Percentiles rank a stretch among this genome's conserved stretches.
Evolutionary conservation across 2,888 invertebrate genomes (phyloP).

Genomic region (Lysandra bellargus): DNA sequence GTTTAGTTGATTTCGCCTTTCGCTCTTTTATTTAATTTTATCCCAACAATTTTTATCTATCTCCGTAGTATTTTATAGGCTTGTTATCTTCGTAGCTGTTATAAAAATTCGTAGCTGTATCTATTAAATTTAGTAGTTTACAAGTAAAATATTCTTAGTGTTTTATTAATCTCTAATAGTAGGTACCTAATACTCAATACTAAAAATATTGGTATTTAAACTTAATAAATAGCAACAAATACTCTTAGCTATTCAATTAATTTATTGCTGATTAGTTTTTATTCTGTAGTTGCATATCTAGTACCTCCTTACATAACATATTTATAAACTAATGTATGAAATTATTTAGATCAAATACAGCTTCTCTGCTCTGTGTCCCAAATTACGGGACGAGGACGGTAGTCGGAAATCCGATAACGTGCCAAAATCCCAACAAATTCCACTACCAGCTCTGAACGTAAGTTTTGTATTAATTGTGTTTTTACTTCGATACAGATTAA

Average conservation of each 20-base stretch:
- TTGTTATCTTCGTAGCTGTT: not conserved
- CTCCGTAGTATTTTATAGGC: not conserved
- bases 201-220: not conserved
- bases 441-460: slow-evolving; percentile 89
- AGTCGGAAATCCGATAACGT: slow-evolving; percentile 80
- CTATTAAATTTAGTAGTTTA: not conserved
- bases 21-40: not conserved
- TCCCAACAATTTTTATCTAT: not conserved
- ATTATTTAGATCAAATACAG: slow-evolving; percentile 86
- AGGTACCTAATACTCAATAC: not conserved
- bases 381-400: slow-evolving; percentile 82
- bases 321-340: slow-evolving; percentile 38
- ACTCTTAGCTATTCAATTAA: not conserved
- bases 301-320: not conserved
- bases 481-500: slow-evolving; percentile 78
- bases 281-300: not conserved
- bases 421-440: slow-evolving; percentile 81
- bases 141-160: not conserved
- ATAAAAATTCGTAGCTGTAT: not conserved
- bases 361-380: slow-evolving; percentile 85
- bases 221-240: not conserved
- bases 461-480: slow-evolving; percentile 61
- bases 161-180: not conserved
- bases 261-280: not conserved
- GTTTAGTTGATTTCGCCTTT: not conserved